Base-by-base conservation (phyloP, 2,888 invertebrate species). In the Sthenelais limicola region DNA sequence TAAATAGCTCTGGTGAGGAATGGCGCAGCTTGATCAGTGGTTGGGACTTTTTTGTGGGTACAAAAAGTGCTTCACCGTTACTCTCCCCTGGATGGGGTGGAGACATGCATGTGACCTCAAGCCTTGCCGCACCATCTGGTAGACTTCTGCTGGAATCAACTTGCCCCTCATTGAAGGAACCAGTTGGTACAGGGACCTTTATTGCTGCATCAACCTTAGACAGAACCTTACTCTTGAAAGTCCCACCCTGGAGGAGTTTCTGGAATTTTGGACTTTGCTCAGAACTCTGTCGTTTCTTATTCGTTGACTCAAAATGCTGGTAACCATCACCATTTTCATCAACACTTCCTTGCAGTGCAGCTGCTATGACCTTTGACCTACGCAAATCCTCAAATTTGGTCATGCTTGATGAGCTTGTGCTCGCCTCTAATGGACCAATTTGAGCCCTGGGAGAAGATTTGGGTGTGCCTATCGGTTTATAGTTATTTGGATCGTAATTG, bases 371-470 rank as follows among this genome's bases (percentile, higher is more conserved):
- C 26, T 62, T 62, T 5, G 35, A 12, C 5, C 35, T 15, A 35
- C 26, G 3, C 1, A 35, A 15, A 21, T 62, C 62, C 7, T 62
- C 38, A 21, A 38, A 38, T 3, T 43, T 21, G 43, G 43, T 43
- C 24, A 35, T 43, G 21, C 62, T 62, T 1, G 62, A 62, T n/a
- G n/a, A n/a, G n/a, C n/a, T n/a, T n/a, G n/a, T n/a, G n/a, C n/a
- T n/a, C n/a, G n/a, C n/a, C n/a, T n/a, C n/a, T n/a, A n/a, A n/a
- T n/a, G n/a, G n/a, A n/a, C n/a, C n/a, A n/a, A n/a, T n/a, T n/a
- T n/a, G n/a, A 43, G 62, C 62, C 38, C 62, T 15, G 9, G 62
- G 62, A n/a, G 62, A 62, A n/a, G 62, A 62, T 18, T 35, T 62
- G 24, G 62, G 62, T 12, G 62, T 62, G 21, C 62, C 62, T 7